Percentiles rank a stretch among this genome's conserved stretches.
Evolutionary conservation across 2,797 vertebrate species (phyloP).

Genomic region (Taenioides sp.): DNA sequence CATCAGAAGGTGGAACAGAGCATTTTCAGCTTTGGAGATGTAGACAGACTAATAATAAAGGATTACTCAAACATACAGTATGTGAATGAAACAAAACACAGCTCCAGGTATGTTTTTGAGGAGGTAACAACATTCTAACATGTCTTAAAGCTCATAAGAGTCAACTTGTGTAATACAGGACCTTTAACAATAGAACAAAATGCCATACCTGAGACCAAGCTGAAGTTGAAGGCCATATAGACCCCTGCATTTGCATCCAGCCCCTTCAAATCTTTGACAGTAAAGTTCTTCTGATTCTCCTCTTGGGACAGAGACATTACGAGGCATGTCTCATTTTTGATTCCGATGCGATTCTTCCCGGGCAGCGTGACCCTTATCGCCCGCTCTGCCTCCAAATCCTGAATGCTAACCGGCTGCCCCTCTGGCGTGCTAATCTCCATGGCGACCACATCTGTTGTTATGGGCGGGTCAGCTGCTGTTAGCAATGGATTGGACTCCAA

Average conservation of each 20-base stretch:
- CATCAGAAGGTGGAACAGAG: too few relatives aligned
- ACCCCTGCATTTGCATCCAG: constrained; percentile 68
- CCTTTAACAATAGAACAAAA: background rate
- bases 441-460: constrained; percentile 75
- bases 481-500: constrained; percentile 45
- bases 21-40: too few relatives aligned
- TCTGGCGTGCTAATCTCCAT: constrained; percentile 78
- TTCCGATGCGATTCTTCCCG: constrained; percentile 33
- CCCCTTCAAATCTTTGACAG: constrained; percentile 57
- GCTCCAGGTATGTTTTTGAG: too few relatives aligned
- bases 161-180: too few relatives aligned
- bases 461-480: constrained; percentile 57
- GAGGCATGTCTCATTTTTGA: constrained; percentile 40
- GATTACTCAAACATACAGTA: too few relatives aligned
- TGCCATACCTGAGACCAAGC: constrained; percentile 68
- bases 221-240: constrained; percentile 75
- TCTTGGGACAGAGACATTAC: constrained; percentile 38
- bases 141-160: too few relatives aligned
- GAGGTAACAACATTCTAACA: too few relatives aligned
- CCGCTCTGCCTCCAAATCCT: constrained; percentile 64
- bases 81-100: too few relatives aligned
- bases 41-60: too few relatives aligned
- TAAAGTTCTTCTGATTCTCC: constrained; percentile 65
- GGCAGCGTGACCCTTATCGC: constrained; percentile 75
- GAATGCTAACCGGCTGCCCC: constrained; percentile 68